Evolutionary conservation across 2,113 vertebrate species (phyloP).

Genomic region (Origma solitaria): DNA sequence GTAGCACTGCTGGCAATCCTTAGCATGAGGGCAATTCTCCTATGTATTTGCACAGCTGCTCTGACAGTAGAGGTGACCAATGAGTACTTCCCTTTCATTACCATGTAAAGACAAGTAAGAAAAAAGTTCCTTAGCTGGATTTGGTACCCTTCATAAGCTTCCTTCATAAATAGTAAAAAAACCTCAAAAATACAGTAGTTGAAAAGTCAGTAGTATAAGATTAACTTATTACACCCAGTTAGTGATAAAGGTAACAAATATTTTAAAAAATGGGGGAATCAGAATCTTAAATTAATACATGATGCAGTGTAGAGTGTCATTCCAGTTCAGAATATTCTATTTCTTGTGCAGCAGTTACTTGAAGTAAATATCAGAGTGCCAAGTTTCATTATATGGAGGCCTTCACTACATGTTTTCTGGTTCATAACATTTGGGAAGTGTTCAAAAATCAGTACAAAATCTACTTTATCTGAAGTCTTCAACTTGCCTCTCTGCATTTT

Average conservation of each 20-base stretch:
- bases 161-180: not conserved
- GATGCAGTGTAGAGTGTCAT: not conserved
- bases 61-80: not conserved
- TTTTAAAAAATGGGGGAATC: no score
- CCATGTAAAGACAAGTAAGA: not conserved
- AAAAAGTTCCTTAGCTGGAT: not conserved
- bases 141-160: not conserved
- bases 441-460: not conserved
- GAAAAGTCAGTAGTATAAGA: not conserved
- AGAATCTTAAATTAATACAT: not conserved
- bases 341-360: not conserved
- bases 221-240: not conserved
- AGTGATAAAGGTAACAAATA: not conserved
- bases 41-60: not conserved
- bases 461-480: not conserved
- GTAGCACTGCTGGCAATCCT: not conserved
- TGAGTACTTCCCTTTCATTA: not conserved
- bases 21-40: not conserved
- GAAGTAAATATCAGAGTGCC: not conserved
- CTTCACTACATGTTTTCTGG: not conserved
- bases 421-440: not conserved
- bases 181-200: not conserved
- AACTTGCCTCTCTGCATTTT: not conserved
- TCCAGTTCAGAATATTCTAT: not conserved
- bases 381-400: not conserved